Conservation (phyloP, 2,113 vertebrate species). For the Nibea coibor region DNA sequence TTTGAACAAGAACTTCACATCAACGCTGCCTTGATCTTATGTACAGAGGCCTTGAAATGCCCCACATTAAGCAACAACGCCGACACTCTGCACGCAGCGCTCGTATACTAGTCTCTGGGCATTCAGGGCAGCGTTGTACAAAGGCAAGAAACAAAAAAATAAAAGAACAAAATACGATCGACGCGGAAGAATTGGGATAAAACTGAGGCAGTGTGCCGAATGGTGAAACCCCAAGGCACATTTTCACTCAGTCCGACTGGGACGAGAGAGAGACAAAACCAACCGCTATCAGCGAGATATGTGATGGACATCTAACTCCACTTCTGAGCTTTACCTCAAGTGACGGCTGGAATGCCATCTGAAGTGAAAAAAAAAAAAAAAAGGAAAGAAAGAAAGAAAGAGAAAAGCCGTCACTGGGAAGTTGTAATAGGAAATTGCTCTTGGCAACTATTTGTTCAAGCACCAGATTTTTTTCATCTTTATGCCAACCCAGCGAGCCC, state of each 20-base stretch:
- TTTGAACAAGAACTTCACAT: conserved; percentile 70
- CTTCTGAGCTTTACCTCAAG: conserved; percentile 88
- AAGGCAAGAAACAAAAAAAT: conserved; percentile 12
- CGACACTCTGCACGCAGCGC: conserved; percentile 37
- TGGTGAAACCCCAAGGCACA: conserved; percentile 43
- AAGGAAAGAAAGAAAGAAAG: conserved; percentile 64
- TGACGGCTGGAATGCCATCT: conserved; percentile 82
- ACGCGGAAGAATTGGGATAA: conserved; percentile 17
- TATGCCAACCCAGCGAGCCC: conserved; percentile 92
- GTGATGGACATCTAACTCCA: conserved; percentile 80
- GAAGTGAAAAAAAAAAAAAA: conserved; percentile 7
- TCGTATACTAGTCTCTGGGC: conserved; percentile 19
- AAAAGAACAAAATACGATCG: conserved; percentile 28
- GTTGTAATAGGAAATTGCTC: conserved; percentile 99
- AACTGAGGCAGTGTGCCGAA: conserved; percentile 34
- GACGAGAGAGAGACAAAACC: conserved; percentile 40
- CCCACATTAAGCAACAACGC: conserved; percentile 39
- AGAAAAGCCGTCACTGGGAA: conserved; percentile 88
- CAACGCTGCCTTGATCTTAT: conserved; percentile 56
- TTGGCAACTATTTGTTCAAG: conserved; percentile 99
- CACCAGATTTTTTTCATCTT: conserved; percentile 87
- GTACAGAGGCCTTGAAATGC: conserved; percentile 45
- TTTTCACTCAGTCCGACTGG: conserved; percentile 52
- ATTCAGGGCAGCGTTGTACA: conserved; percentile 33
- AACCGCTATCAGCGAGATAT: conserved; percentile 73